Conservation (phyloP, 2,888 invertebrate species). For the Corythucha ciliata region DNA sequence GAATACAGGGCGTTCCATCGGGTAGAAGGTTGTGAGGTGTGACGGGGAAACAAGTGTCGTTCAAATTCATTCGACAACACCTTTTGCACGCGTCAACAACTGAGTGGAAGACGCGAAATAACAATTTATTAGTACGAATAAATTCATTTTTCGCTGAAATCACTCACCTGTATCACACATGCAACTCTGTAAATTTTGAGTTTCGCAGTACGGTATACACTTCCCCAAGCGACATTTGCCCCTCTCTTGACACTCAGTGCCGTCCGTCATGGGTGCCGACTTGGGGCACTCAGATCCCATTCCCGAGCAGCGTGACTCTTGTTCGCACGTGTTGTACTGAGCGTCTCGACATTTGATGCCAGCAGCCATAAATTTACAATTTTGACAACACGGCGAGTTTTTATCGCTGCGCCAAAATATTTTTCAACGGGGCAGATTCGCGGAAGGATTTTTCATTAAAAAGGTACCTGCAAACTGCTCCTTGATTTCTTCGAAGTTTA, state of each 20-base stretch:
- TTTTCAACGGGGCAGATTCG: background rate
- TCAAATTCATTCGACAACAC: conserved; percentile 84
- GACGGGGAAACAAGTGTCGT: conserved; percentile 84
- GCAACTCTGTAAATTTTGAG: conserved; percentile 84
- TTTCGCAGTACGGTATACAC: conserved; percentile 92
- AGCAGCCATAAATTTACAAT: conserved; percentile 75
- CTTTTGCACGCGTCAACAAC: conserved; percentile 87
- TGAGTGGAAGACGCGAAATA: conserved; percentile 41
- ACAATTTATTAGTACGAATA: background rate
- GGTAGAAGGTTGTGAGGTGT: conserved; percentile 80
- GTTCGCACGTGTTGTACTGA: conserved; percentile 84
- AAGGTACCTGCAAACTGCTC: conserved; percentile 75
- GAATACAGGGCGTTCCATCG: conserved; percentile 91
- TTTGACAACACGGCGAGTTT: conserved; percentile 90
- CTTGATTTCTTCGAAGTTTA: conserved; percentile 66
- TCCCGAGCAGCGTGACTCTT: conserved; percentile 83
- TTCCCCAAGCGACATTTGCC: conserved; percentile 85
- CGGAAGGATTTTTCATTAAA: background rate
- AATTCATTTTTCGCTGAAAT: background rate
- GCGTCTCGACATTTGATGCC: conserved; percentile 83
- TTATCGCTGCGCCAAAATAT: conserved; percentile 60
- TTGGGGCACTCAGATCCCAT: conserved; percentile 68
- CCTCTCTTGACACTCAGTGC: conserved; percentile 80
- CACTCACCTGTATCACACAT: conserved; percentile 85
- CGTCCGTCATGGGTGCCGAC: conserved; percentile 77